Base-by-base conservation (phyloP, 2,113 vertebrate genomes). In the Tachycineta bicolor region DNA sequence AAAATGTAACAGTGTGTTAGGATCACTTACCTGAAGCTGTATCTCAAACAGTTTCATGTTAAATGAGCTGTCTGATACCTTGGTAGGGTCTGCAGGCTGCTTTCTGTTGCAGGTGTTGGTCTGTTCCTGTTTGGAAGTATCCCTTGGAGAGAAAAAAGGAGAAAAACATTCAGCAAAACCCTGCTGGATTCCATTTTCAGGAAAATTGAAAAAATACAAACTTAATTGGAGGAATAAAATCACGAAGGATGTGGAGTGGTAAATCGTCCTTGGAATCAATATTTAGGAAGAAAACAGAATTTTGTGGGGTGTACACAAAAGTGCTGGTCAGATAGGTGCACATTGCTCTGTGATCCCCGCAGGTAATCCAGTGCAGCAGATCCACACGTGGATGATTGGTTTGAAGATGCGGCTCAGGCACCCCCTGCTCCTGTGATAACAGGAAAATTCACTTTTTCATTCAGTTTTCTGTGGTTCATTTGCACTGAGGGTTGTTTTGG, bases 311-410 rank as follows among this genome's bases (percentile, higher is more conserved):
- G 41, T 37, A 2, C n/a, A 4, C 4, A 22, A 12, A 4, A 4
- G 9, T 55, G 41, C 25, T 53, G 25, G 46, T 71, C 3, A 5
- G 11, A 24, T 68, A 31, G 10, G 0, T 22, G 29, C 47, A 4
- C 0, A 1, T 11, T 44, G 41, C 15, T 59, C 18, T 44, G 16
- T 39, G 39, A 13, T 46, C 8, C 25, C 33, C 18, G 37, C 20
- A 63, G 34, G 12, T 5, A 21, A 28, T 2, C 22, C 53, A 26
- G 7, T 2, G 10, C 18, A 33, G 39, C 24, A 52, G 29, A 14
- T 11, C 5, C 14, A 10, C 21, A 14, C 0, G 0, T 1, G 25
- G 17, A 8, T 9, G 19, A 21, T n/a, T 29, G 17, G 12, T 58
- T 20, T 58, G 55, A 76, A 18, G 24, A 2, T 4, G 15, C 9